Base-by-base conservation (phyloP, 1,140 invertebrate genomes). In the Mizuhopecten yessoensis region DNA sequence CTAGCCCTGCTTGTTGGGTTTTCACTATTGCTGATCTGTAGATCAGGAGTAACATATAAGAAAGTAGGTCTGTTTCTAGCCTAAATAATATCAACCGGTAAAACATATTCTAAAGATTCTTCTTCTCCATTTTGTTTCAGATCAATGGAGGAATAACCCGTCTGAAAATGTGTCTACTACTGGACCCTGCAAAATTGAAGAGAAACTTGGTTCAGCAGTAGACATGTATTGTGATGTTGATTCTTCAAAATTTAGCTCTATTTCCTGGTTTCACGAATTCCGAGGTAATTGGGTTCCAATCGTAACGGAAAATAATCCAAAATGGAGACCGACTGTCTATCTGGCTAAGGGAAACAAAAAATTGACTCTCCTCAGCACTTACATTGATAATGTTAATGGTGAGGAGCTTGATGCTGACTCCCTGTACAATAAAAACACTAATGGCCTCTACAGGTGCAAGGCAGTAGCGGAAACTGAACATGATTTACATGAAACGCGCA, bases 141-240 rank as follows among this genome's bases (percentile, higher is more conserved):
- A 75, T 75, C 57, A 75, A n/a, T 75, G 57, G 57, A 75, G 57
- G 9, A 29, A 75, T n/a, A n/a, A n/a, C n/a, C 3, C 11, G n/a
- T n/a, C 23, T 29, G 23, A 5, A 9, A 75, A 75, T 13, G 5
- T 17, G n/a, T 75, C 23, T 29, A 9, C 57, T 13, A 17, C 57
- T 1, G n/a, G 17, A 75, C 23, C 57, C n/a, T 75, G 57, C 29
- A 75, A 75, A n/a, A 75, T 75, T 29, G 57, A 29, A 75, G 23
- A 75, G 57, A 75, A 75, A 13, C 5, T n/a, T 29, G 57, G 57
- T 2, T 29, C n/a, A 29, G 57, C 57, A 75, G 57, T 75, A 0
- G n/a, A 75, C n/a, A 2, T 75, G 57, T 75, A 75, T n/a, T 75
- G 57, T 75, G 57, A 75, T 75, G 57, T 75, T 9, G 57, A 75